phyloP scores from a whole-genome alignment of 2,113 vertebrate species.

The Maccullochella peelii region DNA sequence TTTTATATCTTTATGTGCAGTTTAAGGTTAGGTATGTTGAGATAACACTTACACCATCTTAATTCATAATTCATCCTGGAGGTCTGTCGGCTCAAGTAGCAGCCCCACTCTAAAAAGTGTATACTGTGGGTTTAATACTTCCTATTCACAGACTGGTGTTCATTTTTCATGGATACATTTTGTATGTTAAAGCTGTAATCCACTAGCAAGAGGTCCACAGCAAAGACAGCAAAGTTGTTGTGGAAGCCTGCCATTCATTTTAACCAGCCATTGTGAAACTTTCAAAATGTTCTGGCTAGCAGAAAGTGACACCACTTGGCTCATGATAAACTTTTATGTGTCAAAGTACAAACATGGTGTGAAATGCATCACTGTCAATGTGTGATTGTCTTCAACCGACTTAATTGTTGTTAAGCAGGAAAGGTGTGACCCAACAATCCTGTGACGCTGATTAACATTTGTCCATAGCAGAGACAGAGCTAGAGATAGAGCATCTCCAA shows the following conservation, averaged over 20 bases:
- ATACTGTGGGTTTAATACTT: neutral
- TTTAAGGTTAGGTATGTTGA: slow-evolving; percentile 15
- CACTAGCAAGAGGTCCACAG: neutral
- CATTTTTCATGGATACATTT: neutral
- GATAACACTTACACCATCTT: neutral
- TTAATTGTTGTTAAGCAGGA: slow-evolving; percentile 17
- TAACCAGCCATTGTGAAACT: slow-evolving; percentile 9
- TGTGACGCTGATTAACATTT: slow-evolving; percentile 53
- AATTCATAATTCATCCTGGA: neutral
- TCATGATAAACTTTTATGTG: slow-evolving; percentile 41
- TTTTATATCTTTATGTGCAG: neutral
- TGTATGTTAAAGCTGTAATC: slow-evolving; percentile 2
- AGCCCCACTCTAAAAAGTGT: slow-evolving; percentile 1
- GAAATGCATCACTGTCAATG: slow-evolving; percentile 62
- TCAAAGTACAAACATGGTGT: slow-evolving; percentile 51
- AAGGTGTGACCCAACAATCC: slow-evolving; percentile 17
- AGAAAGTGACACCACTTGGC: slow-evolving; percentile 8
- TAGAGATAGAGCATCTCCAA: neutral
- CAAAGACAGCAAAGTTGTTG: slow-evolving; percentile 14
- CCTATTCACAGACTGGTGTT: neutral
- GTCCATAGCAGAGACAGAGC: slow-evolving; percentile 12
- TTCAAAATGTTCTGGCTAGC: neutral
- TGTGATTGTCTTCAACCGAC: slow-evolving; percentile 35
- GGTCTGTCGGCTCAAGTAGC: neutral
- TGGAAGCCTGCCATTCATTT: neutral